These are phyloP conservation scores for Sapayoa aenigma DNA, from an alignment of 2,113 vertebrate species.

Conservation along the genomic window DNA sequence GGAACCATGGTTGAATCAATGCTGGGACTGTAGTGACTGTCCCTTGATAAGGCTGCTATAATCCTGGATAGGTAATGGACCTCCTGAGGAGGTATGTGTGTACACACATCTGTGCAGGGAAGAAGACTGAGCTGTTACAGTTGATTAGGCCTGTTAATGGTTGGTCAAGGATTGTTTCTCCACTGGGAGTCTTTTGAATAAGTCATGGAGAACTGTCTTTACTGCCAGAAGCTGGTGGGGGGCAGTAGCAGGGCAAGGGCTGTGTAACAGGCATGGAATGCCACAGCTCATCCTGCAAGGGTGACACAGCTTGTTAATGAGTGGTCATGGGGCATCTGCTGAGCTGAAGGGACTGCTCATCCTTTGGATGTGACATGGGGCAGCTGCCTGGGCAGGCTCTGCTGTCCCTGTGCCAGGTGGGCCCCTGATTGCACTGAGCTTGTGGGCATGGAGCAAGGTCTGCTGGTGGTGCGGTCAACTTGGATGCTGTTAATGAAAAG, in stretches of 20 bases:
- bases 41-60: accelerated
- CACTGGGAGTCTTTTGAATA: not conserved
- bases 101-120: accelerated
- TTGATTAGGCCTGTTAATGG: not conserved
- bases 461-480: not conserved
- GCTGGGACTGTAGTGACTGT: not conserved
- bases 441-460: not conserved
- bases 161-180: not conserved
- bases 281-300: not conserved
- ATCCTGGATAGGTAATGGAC: not conserved
- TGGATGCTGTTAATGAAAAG: not conserved
- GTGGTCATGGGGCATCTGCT: not conserved
- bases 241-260: not conserved
- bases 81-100: not conserved
- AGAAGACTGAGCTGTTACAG: not conserved
- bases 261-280: not conserved
- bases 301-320: not conserved
- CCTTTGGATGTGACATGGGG: not conserved
- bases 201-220: not conserved
- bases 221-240: not conserved
- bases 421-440: not conserved
- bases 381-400: not conserved
- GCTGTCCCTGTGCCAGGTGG: not conserved
- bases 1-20: not conserved
- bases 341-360: not conserved